Evolutionary conservation across 2,113 vertebrate genomes (phyloP).

Genomic region (Etia nguti): DNA sequence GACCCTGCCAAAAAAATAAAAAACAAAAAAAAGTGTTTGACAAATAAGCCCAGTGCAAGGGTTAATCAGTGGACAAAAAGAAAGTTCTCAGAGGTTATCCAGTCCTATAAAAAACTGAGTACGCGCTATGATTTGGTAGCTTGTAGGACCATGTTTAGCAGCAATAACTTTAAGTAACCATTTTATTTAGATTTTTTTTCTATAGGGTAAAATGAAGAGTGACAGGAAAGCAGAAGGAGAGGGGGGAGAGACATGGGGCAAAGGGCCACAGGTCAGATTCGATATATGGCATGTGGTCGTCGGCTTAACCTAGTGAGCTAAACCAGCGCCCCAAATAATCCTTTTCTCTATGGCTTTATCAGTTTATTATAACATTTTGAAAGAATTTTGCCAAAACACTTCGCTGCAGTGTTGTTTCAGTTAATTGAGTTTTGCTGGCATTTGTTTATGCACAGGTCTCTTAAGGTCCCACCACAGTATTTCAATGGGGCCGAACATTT

Average conservation of each 20-base stretch:
- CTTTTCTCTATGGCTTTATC: not conserved
- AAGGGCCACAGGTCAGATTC: not conserved
- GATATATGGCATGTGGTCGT: not conserved
- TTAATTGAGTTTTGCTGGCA: not conserved
- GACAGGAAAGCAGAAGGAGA: not conserved
- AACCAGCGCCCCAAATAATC: not conserved
- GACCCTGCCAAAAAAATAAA: not conserved
- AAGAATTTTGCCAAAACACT: not conserved
- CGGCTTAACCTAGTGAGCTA: not conserved
- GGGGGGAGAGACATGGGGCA: not conserved
- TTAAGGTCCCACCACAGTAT: not conserved
- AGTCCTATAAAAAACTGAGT: not conserved
- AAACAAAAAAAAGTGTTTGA: not conserved
- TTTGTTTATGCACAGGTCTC: not conserved
- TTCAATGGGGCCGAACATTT: not conserved
- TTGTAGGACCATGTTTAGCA: not conserved
- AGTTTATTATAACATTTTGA: not conserved
- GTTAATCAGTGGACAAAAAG: not conserved
- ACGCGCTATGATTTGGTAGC: not conserved
- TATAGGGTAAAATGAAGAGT: not conserved
- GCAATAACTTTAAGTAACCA: not conserved
- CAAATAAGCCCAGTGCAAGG: not conserved
- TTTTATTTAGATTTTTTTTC: not conserved
- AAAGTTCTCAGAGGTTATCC: not conserved
- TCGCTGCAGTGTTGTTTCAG: not conserved